These are phyloP conservation scores for Neogale vison DNA, from an alignment of 2,113 vertebrate species.

Conservation along the genomic window DNA sequence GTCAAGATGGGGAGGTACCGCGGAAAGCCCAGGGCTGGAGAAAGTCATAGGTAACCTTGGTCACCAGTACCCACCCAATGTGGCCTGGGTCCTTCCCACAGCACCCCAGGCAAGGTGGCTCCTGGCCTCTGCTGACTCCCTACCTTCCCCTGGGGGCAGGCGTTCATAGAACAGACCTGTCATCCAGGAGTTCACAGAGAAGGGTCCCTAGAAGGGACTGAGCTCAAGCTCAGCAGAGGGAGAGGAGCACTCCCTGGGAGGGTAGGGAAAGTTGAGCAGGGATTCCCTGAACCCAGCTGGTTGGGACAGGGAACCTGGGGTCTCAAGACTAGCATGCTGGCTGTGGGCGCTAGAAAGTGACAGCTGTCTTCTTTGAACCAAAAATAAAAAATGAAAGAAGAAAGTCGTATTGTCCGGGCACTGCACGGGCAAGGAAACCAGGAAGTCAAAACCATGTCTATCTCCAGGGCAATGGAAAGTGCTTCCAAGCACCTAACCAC, in stretches of 20 bases:
- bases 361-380: neutral
- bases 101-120: neutral
- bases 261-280: no score
- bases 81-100: neutral
- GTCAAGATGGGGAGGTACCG: neutral
- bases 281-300: neutral
- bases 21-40: neutral
- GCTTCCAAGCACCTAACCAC: no score
- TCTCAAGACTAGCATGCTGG: neutral
- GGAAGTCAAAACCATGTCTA: neutral
- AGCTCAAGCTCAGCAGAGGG: neutral
- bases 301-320: no score
- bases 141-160: neutral
- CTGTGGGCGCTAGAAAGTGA: neutral
- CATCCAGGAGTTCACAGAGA: neutral
- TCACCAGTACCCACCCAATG: neutral
- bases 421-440: neutral
- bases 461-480: neutral
- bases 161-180: neutral
- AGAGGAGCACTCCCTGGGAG: neutral
- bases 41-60: neutral
- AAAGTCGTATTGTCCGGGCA: rapidly evolving
- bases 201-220: neutral
- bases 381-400: neutral
- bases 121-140: neutral